Conservation (phyloP, 2,888 invertebrate species). For the Chymomyza fuscimana region DNA sequence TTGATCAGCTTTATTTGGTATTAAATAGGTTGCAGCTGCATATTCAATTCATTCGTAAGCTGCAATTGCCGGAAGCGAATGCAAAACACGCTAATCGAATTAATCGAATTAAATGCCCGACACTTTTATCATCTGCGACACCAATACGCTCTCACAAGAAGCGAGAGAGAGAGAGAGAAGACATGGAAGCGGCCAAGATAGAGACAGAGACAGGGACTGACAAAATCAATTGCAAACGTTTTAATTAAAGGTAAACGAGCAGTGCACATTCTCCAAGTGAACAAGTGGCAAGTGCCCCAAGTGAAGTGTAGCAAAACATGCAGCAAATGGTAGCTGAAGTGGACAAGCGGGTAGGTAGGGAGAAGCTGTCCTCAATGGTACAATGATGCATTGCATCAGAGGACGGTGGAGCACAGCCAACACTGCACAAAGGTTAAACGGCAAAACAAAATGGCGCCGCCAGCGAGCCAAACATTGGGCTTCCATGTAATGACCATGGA, state of each 20-base stretch:
- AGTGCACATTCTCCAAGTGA: neutral
- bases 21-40: neutral
- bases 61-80: neutral
- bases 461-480: neutral
- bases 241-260: slow-evolving; percentile 30
- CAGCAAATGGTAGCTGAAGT: neutral
- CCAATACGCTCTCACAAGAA: no score
- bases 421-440: neutral
- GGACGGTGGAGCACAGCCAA: neutral
- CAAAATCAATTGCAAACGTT: slow-evolving; percentile 43
- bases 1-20: neutral
- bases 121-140: neutral
- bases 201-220: neutral
- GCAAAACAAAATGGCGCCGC: neutral
- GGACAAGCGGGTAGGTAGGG: neutral
- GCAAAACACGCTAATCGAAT: slow-evolving; percentile 24
- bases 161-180: neutral
- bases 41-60: neutral
- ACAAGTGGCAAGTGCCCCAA: neutral
- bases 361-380: neutral
- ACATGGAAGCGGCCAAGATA: neutral
- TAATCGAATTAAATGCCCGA: slow-evolving; percentile 12
- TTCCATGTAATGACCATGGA: neutral
- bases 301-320: neutral
- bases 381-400: slow-evolving; percentile 5